These are phyloP conservation scores for Oscheius onirici DNA, from an alignment of 2,888 invertebrate species.

Conservation along the genomic window DNA sequence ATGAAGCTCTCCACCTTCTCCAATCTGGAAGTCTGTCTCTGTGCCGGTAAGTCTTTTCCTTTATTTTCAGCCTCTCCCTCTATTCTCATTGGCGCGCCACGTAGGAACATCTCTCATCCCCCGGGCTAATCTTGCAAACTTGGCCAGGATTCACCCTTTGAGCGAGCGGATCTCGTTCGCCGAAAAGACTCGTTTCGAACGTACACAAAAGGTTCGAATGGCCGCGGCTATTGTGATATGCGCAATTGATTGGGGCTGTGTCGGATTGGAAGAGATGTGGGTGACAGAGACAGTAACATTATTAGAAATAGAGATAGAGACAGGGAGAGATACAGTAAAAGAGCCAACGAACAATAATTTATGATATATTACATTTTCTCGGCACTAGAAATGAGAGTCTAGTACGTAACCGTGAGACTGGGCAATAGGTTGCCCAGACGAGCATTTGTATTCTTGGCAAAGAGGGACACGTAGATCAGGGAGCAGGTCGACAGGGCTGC, in stretches of 20 bases:
- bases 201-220: background rate
- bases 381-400: background rate
- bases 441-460: conserved; percentile 66
- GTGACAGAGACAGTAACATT: too few species aligned
- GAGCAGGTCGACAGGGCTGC: conserved; percentile 58
- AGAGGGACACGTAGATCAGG: conserved; percentile 63
- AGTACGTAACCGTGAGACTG: conserved; percentile 51
- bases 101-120: conserved; percentile 9
- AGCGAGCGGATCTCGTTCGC: conserved; percentile 17
- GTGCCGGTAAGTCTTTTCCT: conserved; percentile 60
- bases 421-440: conserved; percentile 66
- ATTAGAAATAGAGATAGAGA: too few species aligned
- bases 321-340: background rate
- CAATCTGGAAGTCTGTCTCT: conserved; percentile 72
- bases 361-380: conserved; percentile 15
- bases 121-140: conserved; percentile 17
- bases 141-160: background rate
- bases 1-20: conserved; percentile 89
- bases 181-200: background rate
- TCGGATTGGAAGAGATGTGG: too few species aligned
- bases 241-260: background rate
- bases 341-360: background rate
- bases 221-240: conserved; percentile 1
- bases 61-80: background rate
- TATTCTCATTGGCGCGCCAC: background rate